phyloP scores from a whole-genome alignment of 2,888 invertebrate species.

The Plagiodera versicolora region DNA sequence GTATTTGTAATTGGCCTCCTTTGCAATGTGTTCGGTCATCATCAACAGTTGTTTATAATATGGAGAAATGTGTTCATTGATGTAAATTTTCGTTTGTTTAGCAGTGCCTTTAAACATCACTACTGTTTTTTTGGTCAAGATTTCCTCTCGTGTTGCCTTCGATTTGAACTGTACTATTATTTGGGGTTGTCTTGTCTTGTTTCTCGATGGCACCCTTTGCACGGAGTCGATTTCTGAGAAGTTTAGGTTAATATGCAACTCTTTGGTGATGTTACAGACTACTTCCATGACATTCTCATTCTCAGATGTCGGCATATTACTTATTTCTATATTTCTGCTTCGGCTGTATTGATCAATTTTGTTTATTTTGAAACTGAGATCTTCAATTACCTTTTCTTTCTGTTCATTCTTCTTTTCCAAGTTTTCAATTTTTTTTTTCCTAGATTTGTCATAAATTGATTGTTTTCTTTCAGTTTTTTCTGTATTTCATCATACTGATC shows the following conservation, averaged over 20 bases:
- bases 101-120: no score
- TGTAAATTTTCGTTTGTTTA: constrained; percentile 2
- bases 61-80: constrained; percentile 9
- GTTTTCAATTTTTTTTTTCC: constrained; percentile 1
- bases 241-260: constrained; percentile 1
- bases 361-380: background rate
- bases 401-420: background rate
- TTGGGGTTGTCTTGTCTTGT: constrained; percentile 4
- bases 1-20: constrained; percentile 2
- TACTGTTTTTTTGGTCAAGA: constrained; percentile 4
- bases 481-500: no score
- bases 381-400: background rate
- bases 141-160: background rate
- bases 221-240: constrained; percentile 2
- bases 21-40: constrained; percentile 8
- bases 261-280: constrained; percentile 1
- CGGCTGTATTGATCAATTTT: background rate
- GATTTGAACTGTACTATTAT: constrained; percentile 10
- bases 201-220: constrained; percentile 3
- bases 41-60: constrained; percentile 11
- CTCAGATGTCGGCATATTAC: background rate
- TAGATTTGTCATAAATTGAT: no score
- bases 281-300: constrained; percentile 5
- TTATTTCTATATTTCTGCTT: background rate
- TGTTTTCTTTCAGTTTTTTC: no score